These are phyloP conservation scores for Oceanodroma leucorhoa DNA, from an alignment of 2,797 vertebrate species.

Conservation along the genomic window DNA sequence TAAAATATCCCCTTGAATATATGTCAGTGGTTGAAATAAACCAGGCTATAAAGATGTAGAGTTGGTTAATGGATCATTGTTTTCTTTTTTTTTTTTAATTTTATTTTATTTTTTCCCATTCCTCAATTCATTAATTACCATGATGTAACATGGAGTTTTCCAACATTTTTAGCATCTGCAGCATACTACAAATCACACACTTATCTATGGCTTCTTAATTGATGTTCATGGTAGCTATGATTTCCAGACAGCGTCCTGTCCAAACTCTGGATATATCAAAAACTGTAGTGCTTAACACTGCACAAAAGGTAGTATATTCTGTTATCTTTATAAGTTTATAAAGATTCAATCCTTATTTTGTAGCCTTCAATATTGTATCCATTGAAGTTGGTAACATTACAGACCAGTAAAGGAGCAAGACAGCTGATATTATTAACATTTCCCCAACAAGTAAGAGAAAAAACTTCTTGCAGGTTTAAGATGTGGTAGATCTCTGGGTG, in stretches of 20 bases:
- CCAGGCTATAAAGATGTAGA: background rate
- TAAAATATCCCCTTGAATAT: background rate
- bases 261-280: background rate
- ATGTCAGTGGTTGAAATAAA: background rate
- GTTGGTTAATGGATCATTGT: background rate
- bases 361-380: background rate
- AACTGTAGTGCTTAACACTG: background rate
- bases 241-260: background rate
- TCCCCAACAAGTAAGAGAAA: background rate
- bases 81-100: fast-evolving
- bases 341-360: background rate
- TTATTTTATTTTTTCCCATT: fast-evolving
- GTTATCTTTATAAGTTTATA: background rate
- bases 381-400: background rate
- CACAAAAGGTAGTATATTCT: background rate
- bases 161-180: background rate
- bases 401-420: background rate
- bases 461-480: background rate
- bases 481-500: background rate
- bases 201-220: background rate
- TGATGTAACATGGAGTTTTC: background rate
- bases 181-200: background rate
- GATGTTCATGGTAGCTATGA: background rate
- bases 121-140: background rate
- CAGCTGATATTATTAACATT: background rate